These are phyloP conservation scores for Entelurus aequoreus DNA, from an alignment of 2,113 vertebrate species.

Conservation along the genomic window DNA sequence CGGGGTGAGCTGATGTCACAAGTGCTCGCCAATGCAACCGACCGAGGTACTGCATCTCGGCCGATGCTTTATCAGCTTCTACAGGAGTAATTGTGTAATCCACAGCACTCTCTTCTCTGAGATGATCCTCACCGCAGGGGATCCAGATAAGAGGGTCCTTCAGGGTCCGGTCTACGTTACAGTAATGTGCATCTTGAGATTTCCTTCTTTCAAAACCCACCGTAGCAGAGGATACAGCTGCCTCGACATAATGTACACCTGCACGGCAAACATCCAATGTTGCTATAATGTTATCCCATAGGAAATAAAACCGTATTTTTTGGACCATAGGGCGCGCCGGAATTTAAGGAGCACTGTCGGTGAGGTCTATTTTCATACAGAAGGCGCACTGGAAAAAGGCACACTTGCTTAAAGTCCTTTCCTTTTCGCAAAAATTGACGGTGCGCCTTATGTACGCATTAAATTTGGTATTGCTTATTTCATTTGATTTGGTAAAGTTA, in stretches of 20 bases:
- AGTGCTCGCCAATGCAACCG: constrained; percentile 38
- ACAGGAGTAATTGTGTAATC: constrained; percentile 17
- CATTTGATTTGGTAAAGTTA: too few species aligned
- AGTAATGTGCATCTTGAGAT: constrained; percentile 7
- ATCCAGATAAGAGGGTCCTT: constrained; percentile 19
- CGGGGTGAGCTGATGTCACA: constrained; percentile 26
- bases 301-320: too few species aligned
- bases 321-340: too few species aligned
- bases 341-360: too few species aligned
- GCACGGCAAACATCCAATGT: neutral
- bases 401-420: too few species aligned
- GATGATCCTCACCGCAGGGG: constrained; percentile 6
- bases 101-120: constrained; percentile 6
- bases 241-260: neutral
- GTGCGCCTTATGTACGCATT: too few species aligned
- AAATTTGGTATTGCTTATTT: too few species aligned
- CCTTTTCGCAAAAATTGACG: too few species aligned
- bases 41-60: constrained; percentile 8
- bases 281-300: too few species aligned
- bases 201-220: neutral
- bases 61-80: constrained; percentile 22
- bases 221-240: constrained; percentile 2
- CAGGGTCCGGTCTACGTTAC: constrained; percentile 1
- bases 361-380: too few species aligned
- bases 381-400: too few species aligned